A percentile compares a stretch with the other conserved stretches of the same genome.
Evolutionary conservation across 2,888 invertebrate species (phyloP).

Genomic region (Clusia tigrina): DNA sequence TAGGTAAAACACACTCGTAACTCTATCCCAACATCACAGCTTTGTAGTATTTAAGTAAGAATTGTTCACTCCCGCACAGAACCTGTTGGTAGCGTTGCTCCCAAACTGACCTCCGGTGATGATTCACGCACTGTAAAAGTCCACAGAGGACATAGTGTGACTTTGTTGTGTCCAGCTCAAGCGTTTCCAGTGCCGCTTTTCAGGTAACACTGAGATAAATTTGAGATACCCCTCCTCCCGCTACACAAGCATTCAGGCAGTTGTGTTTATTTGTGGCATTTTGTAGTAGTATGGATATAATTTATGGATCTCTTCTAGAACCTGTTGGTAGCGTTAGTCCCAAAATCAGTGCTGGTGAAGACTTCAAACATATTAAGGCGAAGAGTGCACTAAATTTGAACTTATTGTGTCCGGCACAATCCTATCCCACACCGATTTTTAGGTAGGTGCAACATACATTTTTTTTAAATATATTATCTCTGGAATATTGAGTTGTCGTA

Average conservation of each 20-base stretch:
- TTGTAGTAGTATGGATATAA: not conserved
- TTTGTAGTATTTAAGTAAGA: too few relatives aligned
- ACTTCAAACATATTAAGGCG: conserved; percentile 61
- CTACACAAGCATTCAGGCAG: conserved; percentile 53
- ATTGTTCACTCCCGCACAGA: too few relatives aligned
- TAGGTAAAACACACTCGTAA: too few relatives aligned
- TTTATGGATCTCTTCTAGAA: conserved; percentile 46
- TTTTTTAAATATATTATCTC: not conserved
- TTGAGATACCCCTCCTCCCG: too few relatives aligned
- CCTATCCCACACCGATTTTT: conserved; percentile 74
- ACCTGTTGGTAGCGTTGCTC: conserved; percentile 66
- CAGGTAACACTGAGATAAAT: conserved; percentile 73
- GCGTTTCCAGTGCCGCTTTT: conserved; percentile 77
- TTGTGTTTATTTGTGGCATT: conserved; percentile 6
- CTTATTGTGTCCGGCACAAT: conserved; percentile 73
- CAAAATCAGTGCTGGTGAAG: conserved; percentile 72
- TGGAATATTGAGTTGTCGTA: not conserved
- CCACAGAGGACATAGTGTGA: conserved; percentile 66
- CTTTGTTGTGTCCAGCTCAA: conserved; percentile 78
- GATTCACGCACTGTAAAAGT: conserved; percentile 61
- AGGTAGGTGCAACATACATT: conserved; percentile 71
- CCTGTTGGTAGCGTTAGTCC: conserved; percentile 71
- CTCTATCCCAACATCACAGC: too few relatives aligned
- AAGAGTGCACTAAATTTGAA: conserved; percentile 64
- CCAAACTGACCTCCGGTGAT: conserved; percentile 76